phyloP scores from a whole-genome alignment of 2,797 vertebrate genomes.

The Labroides dimidiatus region DNA sequence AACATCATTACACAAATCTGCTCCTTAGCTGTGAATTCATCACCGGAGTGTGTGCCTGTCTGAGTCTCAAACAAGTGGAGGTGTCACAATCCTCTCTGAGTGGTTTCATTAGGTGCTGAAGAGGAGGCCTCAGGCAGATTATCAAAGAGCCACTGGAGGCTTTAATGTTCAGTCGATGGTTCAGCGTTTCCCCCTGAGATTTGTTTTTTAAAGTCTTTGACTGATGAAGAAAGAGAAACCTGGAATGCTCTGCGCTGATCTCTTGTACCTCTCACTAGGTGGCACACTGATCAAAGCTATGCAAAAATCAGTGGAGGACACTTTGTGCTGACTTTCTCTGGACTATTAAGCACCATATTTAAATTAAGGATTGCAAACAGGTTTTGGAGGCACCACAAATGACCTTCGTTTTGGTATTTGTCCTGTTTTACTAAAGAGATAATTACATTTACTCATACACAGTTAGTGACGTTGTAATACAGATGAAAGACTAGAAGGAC shows the following conservation, averaged over 20 bases:
- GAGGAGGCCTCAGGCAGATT: conserved; percentile 60
- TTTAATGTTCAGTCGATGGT: conserved; percentile 65
- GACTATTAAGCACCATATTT: conserved; percentile 20
- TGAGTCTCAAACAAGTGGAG: conserved; percentile 22
- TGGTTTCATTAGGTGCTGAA: conserved; percentile 54
- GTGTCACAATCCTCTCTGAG: conserved; percentile 28
- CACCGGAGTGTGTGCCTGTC: conserved; percentile 15
- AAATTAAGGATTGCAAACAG: conserved; percentile 23
- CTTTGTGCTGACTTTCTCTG: conserved; percentile 15
- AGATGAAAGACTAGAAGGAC: conserved; percentile 13
- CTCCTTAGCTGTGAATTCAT: conserved; percentile 42
- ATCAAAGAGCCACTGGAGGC: conserved; percentile 66
- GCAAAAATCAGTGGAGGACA: conserved; percentile 13
- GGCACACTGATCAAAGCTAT: conserved; percentile 75
- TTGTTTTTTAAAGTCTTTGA: conserved; percentile 60
- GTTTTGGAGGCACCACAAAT: conserved; percentile 11
- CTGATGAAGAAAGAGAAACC: conserved; percentile 45
- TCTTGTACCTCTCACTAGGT: conserved; percentile 68
- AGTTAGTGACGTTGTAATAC: neutral
- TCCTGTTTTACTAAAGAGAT: conserved; percentile 9
- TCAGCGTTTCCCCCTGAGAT: conserved; percentile 35
- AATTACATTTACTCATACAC: conserved; percentile 6
- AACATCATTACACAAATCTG: conserved; percentile 23
- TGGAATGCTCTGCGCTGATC: conserved; percentile 36
- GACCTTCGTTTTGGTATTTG: neutral